Percentiles rank a stretch among this genome's conserved stretches.
Evolutionary conservation across 2,888 invertebrate species (phyloP).

Genomic region (Conops quadrifasciatus): DNA sequence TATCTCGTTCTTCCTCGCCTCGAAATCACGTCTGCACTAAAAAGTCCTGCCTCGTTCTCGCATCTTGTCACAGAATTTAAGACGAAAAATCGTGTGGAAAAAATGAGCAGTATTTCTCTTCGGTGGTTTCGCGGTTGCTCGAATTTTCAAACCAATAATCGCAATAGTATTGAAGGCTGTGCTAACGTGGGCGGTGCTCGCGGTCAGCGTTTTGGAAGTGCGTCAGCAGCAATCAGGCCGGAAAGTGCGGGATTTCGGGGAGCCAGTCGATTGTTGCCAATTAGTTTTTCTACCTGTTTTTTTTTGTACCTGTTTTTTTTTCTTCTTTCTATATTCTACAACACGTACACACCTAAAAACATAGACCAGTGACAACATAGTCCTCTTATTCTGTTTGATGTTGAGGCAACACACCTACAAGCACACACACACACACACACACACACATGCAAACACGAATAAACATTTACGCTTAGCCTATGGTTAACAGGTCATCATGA

Average conservation of each 20-base stretch:
- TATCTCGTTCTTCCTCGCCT: too few relatives aligned
- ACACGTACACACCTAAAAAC: slow-evolving; percentile 15
- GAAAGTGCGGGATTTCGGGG: not conserved
- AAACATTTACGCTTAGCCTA: slow-evolving; percentile 26
- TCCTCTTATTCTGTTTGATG: slow-evolving; percentile 1
- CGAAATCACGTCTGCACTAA: too few relatives aligned
- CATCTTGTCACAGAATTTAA: too few relatives aligned
- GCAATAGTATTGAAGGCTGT: not conserved
- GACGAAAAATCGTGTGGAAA: too few relatives aligned
- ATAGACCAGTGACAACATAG: not conserved
- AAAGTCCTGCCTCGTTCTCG: too few relatives aligned
- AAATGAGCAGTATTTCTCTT: too few relatives aligned
- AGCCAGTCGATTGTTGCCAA: not conserved
- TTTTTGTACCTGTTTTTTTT: not conserved
- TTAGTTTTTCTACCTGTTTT: not conserved
- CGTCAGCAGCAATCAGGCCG: not conserved
- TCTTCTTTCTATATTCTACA: not conserved
- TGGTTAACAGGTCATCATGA: too few relatives aligned
- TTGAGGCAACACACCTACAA: slow-evolving; percentile 28
- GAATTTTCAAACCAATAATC: not conserved
- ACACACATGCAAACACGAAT: slow-evolving; percentile 39
- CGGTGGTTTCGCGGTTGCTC: not conserved
- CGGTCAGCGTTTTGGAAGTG: not conserved
- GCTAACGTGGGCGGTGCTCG: slow-evolving; percentile 23
- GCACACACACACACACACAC: slow-evolving; percentile 26